Evolutionary conservation across 2,797 vertebrate genomes (phyloP), one percentile per base, ranked within the genome.

Genomic region (Setipinna tenuifilis): DNA sequence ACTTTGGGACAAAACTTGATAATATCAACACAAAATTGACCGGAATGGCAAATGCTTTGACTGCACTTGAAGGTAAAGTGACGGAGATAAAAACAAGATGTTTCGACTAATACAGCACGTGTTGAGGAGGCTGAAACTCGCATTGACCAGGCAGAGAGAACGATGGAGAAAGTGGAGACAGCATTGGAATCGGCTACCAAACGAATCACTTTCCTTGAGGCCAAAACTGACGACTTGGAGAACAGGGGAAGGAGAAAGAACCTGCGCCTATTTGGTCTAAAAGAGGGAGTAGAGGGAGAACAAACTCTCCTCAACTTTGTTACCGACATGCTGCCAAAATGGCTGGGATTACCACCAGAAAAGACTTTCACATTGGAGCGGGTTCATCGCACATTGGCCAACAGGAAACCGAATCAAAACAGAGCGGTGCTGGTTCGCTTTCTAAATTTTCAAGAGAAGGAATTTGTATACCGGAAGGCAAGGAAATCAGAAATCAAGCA

Each of bases 331-430:
- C 12, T 86, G 10, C 9, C 82, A 31, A n/a, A 57, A 31, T 82
- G 62, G 35, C 46, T 65, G 16, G 82, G 59, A 0, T 25, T 82
- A 81, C 1, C 82, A 86, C 7, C 2, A 41, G 35, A 41, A 41
- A 87, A 21, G 23, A 46, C 23, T 0, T 88, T 89, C 59, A 85
- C 86, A 1, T 11, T 89, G 35, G 88, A 90, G 17, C 3, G 44
- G 10, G 86, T 90, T 0, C 85, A 88, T 4, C 44, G 50, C 11
- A 87, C 82, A 0, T 61, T 87, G 35, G 81, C 54, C 1, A 14
- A 85, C 0, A 86, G 14, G 0, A 87, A 50, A 4, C 84, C 86
- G 5, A 84, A 84, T 31, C 81, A 87, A 82, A 85, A 75, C 82
- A 87, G 81, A 84, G 85, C 85, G 0, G 35, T 87, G 0, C 81